These are phyloP conservation scores for Ageneiosus marmoratus DNA, from an alignment of 2,113 vertebrate genomes.

Conservation along the genomic window DNA sequence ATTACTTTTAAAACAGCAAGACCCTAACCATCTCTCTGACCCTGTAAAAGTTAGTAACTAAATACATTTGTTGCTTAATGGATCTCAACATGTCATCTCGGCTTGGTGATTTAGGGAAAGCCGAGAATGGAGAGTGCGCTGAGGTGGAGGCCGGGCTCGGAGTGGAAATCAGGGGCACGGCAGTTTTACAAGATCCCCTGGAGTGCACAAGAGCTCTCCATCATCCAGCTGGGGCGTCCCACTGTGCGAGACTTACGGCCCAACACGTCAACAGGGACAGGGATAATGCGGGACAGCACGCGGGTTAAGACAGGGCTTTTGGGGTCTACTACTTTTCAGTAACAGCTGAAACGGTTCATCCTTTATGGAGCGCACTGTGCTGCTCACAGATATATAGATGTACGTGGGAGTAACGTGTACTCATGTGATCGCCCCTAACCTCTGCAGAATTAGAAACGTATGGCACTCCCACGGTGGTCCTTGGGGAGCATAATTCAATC, in stretches of 20 bases:
- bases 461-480: slow-evolving; percentile 86
- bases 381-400: slow-evolving; percentile 69
- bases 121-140: slow-evolving; percentile 27
- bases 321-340: slow-evolving; percentile 58
- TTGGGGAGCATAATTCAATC: slow-evolving; percentile 75
- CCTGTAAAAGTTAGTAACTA: slow-evolving; percentile 56
- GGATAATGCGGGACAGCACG: slow-evolving; percentile 56
- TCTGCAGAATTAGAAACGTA: slow-evolving; percentile 88
- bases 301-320: slow-evolving; percentile 54
- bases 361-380: slow-evolving; percentile 48
- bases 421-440: slow-evolving; percentile 83
- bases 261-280: slow-evolving; percentile 61
- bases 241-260: slow-evolving; percentile 60
- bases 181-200: slow-evolving; percentile 72
- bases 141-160: slow-evolving; percentile 39
- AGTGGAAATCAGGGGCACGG: slow-evolving; percentile 55
- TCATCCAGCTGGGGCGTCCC: slow-evolving; percentile 52
- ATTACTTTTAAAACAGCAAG: slow-evolving; percentile 41
- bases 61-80: slow-evolving; percentile 68
- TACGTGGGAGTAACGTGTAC: slow-evolving; percentile 82
- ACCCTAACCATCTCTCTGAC: slow-evolving; percentile 45
- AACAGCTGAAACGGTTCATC: slow-evolving; percentile 65
- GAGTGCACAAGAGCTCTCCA: slow-evolving; percentile 61
- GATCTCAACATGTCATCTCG: slow-evolving; percentile 55
- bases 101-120: slow-evolving; percentile 59